Evolutionary conservation across 2,888 invertebrate genomes (phyloP), one percentile per base, ranked within the genome.

Genomic region (Melipona bicolor): DNA sequence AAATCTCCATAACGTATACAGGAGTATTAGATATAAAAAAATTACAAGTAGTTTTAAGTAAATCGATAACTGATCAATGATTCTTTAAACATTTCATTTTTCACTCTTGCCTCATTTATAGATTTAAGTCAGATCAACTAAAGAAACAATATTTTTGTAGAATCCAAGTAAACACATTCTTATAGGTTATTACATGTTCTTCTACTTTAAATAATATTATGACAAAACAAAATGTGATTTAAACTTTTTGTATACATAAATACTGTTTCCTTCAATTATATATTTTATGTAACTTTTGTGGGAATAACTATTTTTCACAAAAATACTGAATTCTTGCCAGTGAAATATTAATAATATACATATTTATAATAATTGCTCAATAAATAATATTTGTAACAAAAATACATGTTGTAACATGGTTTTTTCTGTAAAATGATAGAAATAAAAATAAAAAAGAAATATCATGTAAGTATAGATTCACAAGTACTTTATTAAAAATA

Each of bases 321-420:
- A 62, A 77, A 68, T 71, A 77, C 21, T 83, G 69, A 81, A 71
- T 74, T 88, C 88, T 89, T 89, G 89, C 89, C 88, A 89, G 79
- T 86, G 71, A 82, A 81, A 77, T 84, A 59, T 72, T 70, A 75
- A 59, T 71, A 84, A 77, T 90, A 84, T 80, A 79, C 87, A 81
- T 86, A 81, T 80, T 86, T 81, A 83, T 85, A 81, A 87, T 79
- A 81, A 81, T 91, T 92, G 92, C 92, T 92, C 92, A 92, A 92
- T 92, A 91, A 92, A 92, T 74, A 83, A 88, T 76, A 84, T 89
- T 89, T 88, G 77, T 90, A 88, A 69, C 62, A 75, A 82, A 85
- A 79, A 56, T 56, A 50, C 17, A 50, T 17, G 17, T 50, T 50
- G 50, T 17, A 50, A 11, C 15, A 49, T 49, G 13, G n/a, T 56